Evolutionary conservation across 2,888 invertebrate species (phyloP), one percentile per base, ranked within the genome.

Genomic region (Danaus chrysippus): DNA sequence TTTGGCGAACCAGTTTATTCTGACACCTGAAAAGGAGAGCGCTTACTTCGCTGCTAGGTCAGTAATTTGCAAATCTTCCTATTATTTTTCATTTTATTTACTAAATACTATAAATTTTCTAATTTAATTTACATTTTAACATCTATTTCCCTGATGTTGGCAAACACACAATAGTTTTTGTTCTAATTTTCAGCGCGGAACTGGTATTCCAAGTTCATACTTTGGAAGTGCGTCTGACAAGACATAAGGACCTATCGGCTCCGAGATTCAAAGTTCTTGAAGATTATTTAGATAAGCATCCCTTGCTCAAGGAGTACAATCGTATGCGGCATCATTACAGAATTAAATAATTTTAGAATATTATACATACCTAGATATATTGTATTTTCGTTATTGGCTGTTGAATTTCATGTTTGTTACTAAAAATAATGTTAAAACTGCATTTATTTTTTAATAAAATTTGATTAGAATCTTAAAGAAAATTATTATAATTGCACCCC

Each of bases 11-110:
- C 92, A 93, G 71, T 93, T 93, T 64, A 90, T 92, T 34, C 82
- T 94, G 46, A 87, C 90, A 0, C 86, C 91, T 8, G 92, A 92
- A 56, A 93, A 94, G 66, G 93, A 94, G 70, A 91, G 92, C 46
- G 83, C 87, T 6, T 93, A 94, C 67, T 92, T 93, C 56, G 82
- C 88, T 66, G 74, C 87, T 59, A 93, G 93, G 80, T 91, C 63
- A 66, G 66, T 55, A 57, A 23, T 34, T 34, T 34, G 2, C 2
- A 34, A 34, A 6, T 6, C 23, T 34, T 34, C 23, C 23, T 49
- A 6, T 17, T 10, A 49, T 10, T 49, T 49, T 3, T 49, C 8
- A 8, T 44, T 13, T 15, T 0, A 13, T 46, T 46, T 13, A 34
- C 6, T 1, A 3, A 34, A 34, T 34, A 34, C 8, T 34, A 23